Evolutionary conservation across 1,140 invertebrate species (phyloP).

Genomic region (Drosophila arawakana): DNA sequence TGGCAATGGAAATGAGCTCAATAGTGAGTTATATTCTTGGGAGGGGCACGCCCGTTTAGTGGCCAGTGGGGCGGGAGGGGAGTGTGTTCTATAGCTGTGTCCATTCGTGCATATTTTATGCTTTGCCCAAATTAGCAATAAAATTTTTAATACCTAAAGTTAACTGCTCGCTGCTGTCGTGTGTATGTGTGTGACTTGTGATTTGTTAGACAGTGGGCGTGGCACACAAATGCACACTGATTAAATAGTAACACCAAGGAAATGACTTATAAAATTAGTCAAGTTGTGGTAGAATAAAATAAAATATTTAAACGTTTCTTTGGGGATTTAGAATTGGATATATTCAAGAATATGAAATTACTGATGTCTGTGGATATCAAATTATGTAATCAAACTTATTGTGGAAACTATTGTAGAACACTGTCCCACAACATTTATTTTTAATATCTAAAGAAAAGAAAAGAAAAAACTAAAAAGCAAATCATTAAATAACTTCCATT

Average conservation of each 20-base stretch:
- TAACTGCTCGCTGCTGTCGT: conserved; percentile 30
- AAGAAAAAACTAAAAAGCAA: too few species aligned
- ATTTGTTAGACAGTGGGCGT: conserved; percentile 13
- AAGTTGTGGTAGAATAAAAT: too few species aligned
- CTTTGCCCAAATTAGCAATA: conserved; percentile 76
- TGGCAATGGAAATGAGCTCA: conserved; percentile 1
- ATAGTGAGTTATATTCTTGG: not conserved
- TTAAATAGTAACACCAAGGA: conserved; percentile 6
- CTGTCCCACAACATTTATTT: too few species aligned
- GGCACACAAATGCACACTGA: conserved; percentile 7
- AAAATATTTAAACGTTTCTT: too few species aligned
- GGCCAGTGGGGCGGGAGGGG: not conserved
- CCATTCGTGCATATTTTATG: conserved; percentile 74
- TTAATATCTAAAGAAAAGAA: too few species aligned
- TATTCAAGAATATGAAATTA: too few species aligned
- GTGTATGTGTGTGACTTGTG: conserved; percentile 10
- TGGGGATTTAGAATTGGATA: too few species aligned
- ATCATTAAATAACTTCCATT: too few species aligned
- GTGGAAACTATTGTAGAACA: too few species aligned
- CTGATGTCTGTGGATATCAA: too few species aligned
- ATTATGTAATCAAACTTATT: too few species aligned
- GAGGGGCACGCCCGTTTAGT: not conserved
- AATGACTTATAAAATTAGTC: conserved; percentile 7
- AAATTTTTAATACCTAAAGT: conserved; percentile 69
- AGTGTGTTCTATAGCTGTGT: conserved; percentile 3